Conservation (phyloP, 2,113 vertebrate species). For the Rhineura floridana region DNA sequence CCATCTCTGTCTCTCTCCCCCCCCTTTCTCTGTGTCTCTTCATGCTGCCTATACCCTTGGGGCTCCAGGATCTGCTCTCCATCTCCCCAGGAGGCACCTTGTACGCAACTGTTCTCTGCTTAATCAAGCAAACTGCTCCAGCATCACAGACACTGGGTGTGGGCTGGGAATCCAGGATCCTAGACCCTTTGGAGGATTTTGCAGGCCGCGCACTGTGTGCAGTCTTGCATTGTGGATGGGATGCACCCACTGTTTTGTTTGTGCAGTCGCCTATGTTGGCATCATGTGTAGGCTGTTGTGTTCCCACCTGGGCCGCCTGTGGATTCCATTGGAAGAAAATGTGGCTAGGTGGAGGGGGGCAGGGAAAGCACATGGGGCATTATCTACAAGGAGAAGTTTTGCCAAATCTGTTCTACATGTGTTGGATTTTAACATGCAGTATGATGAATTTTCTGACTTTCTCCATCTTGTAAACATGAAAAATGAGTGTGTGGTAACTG, state of each 20-base stretch:
- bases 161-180: constrained; percentile 10
- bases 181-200: neutral
- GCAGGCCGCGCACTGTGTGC: neutral
- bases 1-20: neutral
- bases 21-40: neutral
- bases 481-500: neutral
- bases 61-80: neutral
- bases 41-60: neutral
- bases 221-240: neutral
- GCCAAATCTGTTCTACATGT: neutral
- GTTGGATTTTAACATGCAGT: neutral
- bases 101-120: neutral
- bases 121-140: neutral
- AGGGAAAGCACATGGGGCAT: neutral
- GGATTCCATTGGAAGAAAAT: neutral
- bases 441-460: neutral
- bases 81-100: neutral
- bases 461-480: neutral
- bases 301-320: neutral
- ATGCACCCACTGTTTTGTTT: neutral
- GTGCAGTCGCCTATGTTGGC: neutral
- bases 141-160: neutral
- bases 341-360: neutral
- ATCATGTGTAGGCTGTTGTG: neutral
- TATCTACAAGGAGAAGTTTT: neutral